Conservation (phyloP, 2,113 vertebrate genomes). For the Psophia crepitans region DNA sequence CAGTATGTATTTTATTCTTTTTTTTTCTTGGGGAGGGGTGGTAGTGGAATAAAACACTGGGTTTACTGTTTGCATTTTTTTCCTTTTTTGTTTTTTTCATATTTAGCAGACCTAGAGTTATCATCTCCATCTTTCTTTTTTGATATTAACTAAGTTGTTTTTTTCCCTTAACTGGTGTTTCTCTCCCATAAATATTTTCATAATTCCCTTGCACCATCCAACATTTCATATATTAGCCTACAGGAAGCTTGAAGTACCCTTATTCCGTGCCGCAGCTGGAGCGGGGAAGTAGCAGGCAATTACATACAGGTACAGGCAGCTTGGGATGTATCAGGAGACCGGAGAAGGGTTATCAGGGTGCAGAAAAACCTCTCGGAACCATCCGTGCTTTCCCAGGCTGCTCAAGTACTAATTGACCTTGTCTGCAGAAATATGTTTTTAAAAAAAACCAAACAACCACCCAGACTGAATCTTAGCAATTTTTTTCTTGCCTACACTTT, state of each 20-base stretch:
- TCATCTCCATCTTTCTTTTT: neutral
- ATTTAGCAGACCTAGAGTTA: neutral
- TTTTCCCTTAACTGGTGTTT: neutral
- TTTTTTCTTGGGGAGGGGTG: neutral
- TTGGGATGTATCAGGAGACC: neutral
- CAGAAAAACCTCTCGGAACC: neutral
- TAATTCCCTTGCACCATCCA: neutral
- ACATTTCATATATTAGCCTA: neutral
- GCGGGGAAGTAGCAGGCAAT: neutral
- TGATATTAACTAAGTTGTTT: neutral
- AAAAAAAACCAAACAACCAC: no score
- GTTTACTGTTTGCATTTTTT: neutral
- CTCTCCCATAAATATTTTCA: neutral
- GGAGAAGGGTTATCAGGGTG: neutral
- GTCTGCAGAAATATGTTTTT: neutral
- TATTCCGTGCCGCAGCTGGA: neutral
- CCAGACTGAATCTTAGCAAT: neutral
- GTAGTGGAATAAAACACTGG: neutral
- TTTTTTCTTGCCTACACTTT: neutral
- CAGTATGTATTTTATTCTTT: neutral
- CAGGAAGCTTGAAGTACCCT: neutral
- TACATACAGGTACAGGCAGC: neutral
- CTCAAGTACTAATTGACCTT: neutral
- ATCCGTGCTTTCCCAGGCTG: neutral
- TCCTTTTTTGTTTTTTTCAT: neutral